A percentile compares a stretch with the other conserved stretches of the same genome.
Evolutionary conservation across 2,888 invertebrate genomes (phyloP).

Genomic region (Linnaemya vulpina): DNA sequence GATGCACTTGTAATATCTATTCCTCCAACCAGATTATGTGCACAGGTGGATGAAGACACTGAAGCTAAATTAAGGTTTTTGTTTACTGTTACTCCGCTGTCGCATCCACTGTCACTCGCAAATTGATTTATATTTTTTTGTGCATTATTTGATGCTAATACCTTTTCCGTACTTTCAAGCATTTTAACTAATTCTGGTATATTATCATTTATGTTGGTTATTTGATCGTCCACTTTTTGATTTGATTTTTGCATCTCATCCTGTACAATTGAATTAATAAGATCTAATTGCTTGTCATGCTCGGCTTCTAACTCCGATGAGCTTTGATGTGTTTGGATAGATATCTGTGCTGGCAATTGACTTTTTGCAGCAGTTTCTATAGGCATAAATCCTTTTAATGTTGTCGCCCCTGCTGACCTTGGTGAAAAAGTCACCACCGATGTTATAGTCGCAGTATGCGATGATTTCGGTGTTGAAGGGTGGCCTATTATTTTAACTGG

Average conservation of each 20-base stretch:
- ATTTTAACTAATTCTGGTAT: slow-evolving; percentile 85
- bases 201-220: slow-evolving; percentile 75
- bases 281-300: slow-evolving; percentile 82
- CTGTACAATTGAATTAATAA: slow-evolving; percentile 82
- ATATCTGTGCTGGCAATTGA: slow-evolving; percentile 82
- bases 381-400: slow-evolving; percentile 81
- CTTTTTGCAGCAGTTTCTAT: slow-evolving; percentile 79
- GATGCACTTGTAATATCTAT: slow-evolving; percentile 79
- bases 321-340: slow-evolving; percentile 81
- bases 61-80: slow-evolving; percentile 19
- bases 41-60: slow-evolving; percentile 8
- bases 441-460: slow-evolving; percentile 59
- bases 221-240: slow-evolving; percentile 72
- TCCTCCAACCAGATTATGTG: slow-evolving; percentile 74
- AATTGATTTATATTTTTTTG: slow-evolving; percentile 32
- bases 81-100: slow-evolving; percentile 6
- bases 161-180: slow-evolving; percentile 81
- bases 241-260: slow-evolving; percentile 78
- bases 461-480: slow-evolving; percentile 55
- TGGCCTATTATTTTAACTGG: slow-evolving; percentile 32
- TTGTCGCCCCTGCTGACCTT: slow-evolving; percentile 25
- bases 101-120: not conserved
- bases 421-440: slow-evolving; percentile 82
- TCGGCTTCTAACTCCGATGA: slow-evolving; percentile 81
- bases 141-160: slow-evolving; percentile 71